These are phyloP conservation scores for Anolis sagrei DNA, from an alignment of 2,113 vertebrate genomes.

Conservation along the genomic window DNA sequence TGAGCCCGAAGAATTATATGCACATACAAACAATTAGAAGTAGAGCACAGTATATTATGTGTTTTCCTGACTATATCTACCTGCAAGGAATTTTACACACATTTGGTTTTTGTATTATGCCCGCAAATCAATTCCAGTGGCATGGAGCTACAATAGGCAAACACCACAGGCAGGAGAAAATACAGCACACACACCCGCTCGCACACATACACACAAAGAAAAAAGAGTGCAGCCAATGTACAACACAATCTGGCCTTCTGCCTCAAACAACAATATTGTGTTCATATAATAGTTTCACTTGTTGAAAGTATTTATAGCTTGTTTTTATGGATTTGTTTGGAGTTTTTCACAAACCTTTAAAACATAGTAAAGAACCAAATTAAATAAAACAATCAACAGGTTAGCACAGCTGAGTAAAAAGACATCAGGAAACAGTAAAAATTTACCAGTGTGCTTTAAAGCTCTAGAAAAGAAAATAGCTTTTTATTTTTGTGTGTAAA, in stretches of 20 bases:
- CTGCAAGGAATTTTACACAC: not conserved
- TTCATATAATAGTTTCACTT: not conserved
- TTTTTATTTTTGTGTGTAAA: too few species aligned
- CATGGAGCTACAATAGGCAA: not conserved
- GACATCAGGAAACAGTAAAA: too few species aligned
- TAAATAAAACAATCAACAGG: too few species aligned
- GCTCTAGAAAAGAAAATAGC: too few species aligned
- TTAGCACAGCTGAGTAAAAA: too few species aligned
- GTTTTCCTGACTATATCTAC: not conserved
- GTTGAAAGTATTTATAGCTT: too few species aligned
- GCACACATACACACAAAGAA: not conserved
- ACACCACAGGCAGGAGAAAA: not conserved
- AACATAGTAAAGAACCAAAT: too few species aligned
- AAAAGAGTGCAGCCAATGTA: not conserved
- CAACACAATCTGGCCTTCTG: not conserved
- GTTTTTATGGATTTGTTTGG: too few species aligned
- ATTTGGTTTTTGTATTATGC: not conserved
- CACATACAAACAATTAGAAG: not conserved
- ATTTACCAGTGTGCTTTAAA: too few species aligned
- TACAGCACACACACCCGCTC: not conserved
- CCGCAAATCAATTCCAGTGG: not conserved
- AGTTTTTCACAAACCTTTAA: too few species aligned
- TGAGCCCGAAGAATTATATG: too few species aligned
- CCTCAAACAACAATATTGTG: not conserved
- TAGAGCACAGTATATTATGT: not conserved